Conservation (phyloP, 2,888 invertebrate genomes). For the Macrosoma leucophasiata region DNA sequence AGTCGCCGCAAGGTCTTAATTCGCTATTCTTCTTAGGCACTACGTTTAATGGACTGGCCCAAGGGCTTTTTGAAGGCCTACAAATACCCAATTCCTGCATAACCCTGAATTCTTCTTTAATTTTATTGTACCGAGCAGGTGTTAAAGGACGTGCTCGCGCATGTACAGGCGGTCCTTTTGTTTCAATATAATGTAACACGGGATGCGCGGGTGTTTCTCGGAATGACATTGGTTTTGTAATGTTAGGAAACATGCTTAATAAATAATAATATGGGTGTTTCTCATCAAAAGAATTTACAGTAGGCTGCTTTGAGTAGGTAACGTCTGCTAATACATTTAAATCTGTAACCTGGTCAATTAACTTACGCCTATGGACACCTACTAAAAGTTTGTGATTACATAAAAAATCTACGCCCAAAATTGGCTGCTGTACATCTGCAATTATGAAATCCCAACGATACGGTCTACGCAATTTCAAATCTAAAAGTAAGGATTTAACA, state of each 20-base stretch:
- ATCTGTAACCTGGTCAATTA: background rate
- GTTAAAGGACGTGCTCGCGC: slow-evolving; percentile 2
- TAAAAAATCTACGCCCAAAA: slow-evolving; percentile 3
- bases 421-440: slow-evolving; percentile 4
- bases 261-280: slow-evolving; percentile 1
- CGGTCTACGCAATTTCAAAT: background rate
- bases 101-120: slow-evolving; percentile 4
- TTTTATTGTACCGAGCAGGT: slow-evolving; percentile 2
- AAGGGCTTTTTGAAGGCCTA: slow-evolving; percentile 6
- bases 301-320: background rate
- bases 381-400: slow-evolving; percentile 1
- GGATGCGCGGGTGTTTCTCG: slow-evolving; percentile 1
- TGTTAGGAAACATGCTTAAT: background rate
- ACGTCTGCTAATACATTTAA: background rate
- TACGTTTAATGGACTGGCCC: slow-evolving; percentile 6
- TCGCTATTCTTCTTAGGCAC: slow-evolving; percentile 7
- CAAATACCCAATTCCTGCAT: slow-evolving; percentile 14
- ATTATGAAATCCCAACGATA: slow-evolving; percentile 6
- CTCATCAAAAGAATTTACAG: slow-evolving; percentile 1
- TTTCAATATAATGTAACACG: slow-evolving; percentile 6
- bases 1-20: slow-evolving; percentile 6
- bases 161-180: background rate
- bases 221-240: background rate
- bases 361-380: background rate
- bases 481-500: slow-evolving; percentile 3